These are phyloP conservation scores for Chroicocephalus ridibundus DNA, from an alignment of 2,113 vertebrate genomes.

Conservation along the genomic window DNA sequence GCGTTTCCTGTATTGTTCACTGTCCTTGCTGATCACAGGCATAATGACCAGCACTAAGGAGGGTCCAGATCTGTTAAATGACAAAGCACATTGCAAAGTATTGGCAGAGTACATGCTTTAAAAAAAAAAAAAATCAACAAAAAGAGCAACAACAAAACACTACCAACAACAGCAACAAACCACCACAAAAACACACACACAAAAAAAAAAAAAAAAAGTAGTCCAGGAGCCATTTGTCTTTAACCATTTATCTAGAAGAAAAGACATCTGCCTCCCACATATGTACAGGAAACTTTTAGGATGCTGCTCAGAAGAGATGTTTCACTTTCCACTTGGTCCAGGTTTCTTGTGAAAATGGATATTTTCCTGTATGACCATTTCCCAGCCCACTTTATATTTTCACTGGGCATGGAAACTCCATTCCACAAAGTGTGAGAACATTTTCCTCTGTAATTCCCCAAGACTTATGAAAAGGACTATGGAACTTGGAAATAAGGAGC, in stretches of 20 bases:
- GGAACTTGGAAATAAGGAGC: background rate
- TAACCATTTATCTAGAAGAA: background rate
- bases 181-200: background rate
- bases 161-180: background rate
- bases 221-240: background rate
- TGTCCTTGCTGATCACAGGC: background rate
- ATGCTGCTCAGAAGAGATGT: background rate
- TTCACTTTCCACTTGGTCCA: background rate
- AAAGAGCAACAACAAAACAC: too few species aligned
- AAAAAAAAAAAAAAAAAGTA: background rate
- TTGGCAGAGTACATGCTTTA: accelerated
- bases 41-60: background rate
- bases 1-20: background rate
- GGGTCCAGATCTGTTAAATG: background rate
- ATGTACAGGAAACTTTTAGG: background rate
- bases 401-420: background rate
- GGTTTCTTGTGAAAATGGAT: background rate
- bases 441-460: background rate
- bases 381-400: background rate
- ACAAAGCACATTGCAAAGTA: background rate
- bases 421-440: background rate
- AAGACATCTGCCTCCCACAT: background rate
- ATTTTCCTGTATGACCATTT: background rate
- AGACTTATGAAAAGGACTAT: background rate
- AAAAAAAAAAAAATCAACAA: background rate